phyloP scores from a whole-genome alignment of 2,797 vertebrate species.

The Intellagama lesueurii region DNA sequence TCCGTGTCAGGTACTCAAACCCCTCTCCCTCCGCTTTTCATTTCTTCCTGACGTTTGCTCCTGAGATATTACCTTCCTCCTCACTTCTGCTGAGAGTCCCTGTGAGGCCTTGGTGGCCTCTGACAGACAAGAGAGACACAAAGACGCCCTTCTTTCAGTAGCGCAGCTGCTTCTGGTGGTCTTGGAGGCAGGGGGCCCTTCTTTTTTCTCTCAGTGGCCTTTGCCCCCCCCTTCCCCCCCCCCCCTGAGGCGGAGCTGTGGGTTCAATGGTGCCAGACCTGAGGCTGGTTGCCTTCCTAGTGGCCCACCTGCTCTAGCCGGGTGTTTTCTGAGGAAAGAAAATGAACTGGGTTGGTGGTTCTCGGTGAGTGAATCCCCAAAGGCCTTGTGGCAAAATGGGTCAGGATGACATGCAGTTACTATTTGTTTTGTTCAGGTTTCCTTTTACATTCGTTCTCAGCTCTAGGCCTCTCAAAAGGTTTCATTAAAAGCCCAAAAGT shows the following conservation, averaged over 20 bases:
- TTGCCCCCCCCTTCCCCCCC: neutral
- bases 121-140: too few relatives aligned
- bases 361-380: slow-evolving; percentile 73
- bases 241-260: too few relatives aligned
- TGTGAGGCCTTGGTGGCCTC: neutral
- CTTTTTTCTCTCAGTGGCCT: neutral
- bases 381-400: neutral
- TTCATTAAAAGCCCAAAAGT: neutral
- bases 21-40: neutral
- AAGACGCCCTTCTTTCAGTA: neutral
- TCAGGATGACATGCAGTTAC: too few relatives aligned
- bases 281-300: fast-evolving
- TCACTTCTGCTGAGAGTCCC: neutral
- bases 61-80: neutral
- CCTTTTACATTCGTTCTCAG: neutral
- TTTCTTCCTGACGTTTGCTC: neutral
- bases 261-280: neutral
- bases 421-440: too few relatives aligned
- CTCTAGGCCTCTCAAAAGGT: neutral
- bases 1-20: neutral
- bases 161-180: neutral
- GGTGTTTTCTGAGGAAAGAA: neutral
- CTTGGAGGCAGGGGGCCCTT: neutral
- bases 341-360: slow-evolving; percentile 84
- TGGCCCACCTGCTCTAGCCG: fast-evolving